phyloP scores from a whole-genome alignment of 2,113 vertebrate genomes.

The Fukomys damarensis region DNA sequence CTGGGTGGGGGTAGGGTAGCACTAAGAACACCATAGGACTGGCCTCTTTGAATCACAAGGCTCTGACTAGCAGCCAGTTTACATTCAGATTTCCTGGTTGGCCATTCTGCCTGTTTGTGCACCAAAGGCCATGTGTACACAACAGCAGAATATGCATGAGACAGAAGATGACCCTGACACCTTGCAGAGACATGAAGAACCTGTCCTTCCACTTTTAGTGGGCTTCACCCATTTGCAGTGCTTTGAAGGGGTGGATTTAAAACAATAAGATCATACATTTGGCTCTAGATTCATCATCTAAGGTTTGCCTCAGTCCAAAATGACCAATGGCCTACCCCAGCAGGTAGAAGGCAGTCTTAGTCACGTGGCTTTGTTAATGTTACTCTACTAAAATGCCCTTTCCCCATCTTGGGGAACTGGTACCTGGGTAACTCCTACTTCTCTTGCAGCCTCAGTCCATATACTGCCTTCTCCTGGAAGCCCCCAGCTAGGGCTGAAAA shows the following conservation, averaged over 20 bases:
- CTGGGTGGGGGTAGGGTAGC: background rate
- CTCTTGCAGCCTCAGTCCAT: background rate
- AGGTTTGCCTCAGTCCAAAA: background rate
- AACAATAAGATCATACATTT: background rate
- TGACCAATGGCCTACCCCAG: background rate
- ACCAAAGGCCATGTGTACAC: constrained; percentile 56
- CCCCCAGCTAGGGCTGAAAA: background rate
- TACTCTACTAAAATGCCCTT: background rate
- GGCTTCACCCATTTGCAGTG: background rate
- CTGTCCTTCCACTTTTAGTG: constrained; percentile 6
- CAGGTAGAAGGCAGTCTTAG: background rate
- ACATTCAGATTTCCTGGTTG: constrained; percentile 74
- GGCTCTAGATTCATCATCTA: background rate
- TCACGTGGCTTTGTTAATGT: background rate
- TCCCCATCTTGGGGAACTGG: background rate
- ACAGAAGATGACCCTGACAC: background rate
- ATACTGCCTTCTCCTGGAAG: background rate
- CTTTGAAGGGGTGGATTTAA: background rate
- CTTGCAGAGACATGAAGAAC: background rate
- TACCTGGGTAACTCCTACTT: background rate
- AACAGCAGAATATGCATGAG: constrained; percentile 63
- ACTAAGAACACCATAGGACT: background rate
- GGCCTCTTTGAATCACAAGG: constrained; percentile 32
- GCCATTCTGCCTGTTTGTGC: constrained; percentile 60
- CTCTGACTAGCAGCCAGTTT: constrained; percentile 71